Evolutionary conservation across 2,797 vertebrate species (phyloP), one percentile per base, ranked within the genome.

Genomic region (Pangasius larnaudii): DNA sequence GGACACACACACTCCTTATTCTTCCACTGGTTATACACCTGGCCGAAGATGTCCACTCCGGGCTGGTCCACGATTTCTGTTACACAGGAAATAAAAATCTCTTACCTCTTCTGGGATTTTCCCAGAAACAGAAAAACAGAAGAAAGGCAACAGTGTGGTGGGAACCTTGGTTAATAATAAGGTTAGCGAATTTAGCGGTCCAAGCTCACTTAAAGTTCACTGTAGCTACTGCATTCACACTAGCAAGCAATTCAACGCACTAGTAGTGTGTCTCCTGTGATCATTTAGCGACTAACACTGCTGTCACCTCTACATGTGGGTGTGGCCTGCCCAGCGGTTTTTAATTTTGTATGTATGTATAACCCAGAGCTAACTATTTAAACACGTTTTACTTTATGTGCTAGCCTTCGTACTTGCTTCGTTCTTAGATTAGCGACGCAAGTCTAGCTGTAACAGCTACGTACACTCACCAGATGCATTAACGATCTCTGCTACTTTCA

Each of bases 1-100:
- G 98, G 98, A 94, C 98, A 99, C 87, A 99, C 98, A 0, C 98
- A 99, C 94, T 99, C 98, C 93, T 99, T 99, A 95, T 98, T 99
- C 95, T 99, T 99, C 98, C 98, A 99, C 94, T 99, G 98, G 95
- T 99, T 99, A 94, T 98, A 99, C 86, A 99, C 98, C 93, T 99
- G 98, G 72, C 98, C 98, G 79, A 99, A 99, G 92, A 99, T 98
- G 94, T 99, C 98, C 93, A 99, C 97, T 5, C 98, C 98, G 0
- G 98, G 98, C 94, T 99, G 97, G 95, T 99, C 98, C 95, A 99
- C 97, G 83, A 99, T 99, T 96, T 99, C 98, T 99, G 88, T 11
- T 74, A 85, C 27, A 2, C 0, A 58, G 11, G 11, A 24, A 36
- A 88, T 2, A 39, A 30, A 22, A 42, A n/a, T 42, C 19, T 14